A percentile compares a stretch with the other conserved stretches of the same genome.
phyloP scores from a whole-genome alignment of 2,888 invertebrate genomes.

The Stenolophus ochropezus region DNA sequence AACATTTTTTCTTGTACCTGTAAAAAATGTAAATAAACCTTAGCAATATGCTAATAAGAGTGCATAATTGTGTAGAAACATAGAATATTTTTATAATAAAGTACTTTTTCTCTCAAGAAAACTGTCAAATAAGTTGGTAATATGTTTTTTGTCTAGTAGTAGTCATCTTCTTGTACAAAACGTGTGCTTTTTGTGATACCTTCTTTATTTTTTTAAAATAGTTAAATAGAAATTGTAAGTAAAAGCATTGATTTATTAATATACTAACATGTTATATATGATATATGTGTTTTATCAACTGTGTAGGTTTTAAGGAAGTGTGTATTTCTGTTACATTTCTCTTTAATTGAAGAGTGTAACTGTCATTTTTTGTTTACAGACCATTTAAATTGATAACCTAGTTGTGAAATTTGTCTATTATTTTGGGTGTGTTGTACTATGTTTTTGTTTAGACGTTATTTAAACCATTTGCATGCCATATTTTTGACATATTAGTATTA shows the following conservation, averaged over 20 bases:
- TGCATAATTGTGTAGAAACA: not conserved
- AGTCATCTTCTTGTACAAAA: conserved; percentile 32
- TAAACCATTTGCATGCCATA: conserved; percentile 27
- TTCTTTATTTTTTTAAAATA: conserved; percentile 42
- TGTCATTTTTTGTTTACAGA: conserved; percentile 54
- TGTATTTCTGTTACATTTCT: not conserved
- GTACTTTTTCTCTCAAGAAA: conserved; percentile 18
- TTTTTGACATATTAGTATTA: not conserved
- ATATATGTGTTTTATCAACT: not conserved
- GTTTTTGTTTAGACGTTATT: conserved; percentile 17
- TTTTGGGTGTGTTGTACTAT: conserved; percentile 21
- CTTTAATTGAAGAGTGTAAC: conserved; percentile 20
- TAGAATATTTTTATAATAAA: conserved; percentile 5
- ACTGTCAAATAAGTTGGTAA: conserved; percentile 31
- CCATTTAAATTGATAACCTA: conserved; percentile 51
- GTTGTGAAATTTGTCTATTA: conserved; percentile 21
- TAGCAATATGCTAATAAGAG: not conserved
- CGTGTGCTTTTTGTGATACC: conserved; percentile 46
- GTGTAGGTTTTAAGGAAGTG: not conserved
- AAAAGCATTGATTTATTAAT: not conserved
- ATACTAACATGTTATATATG: not conserved
- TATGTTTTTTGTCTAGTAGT: conserved; percentile 27
- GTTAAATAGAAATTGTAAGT: conserved; percentile 46
- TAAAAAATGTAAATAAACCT: not conserved
- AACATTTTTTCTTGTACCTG: not conserved